Percentiles rank a stretch among this genome's conserved stretches.
These are phyloP conservation scores for Nomada flava DNA, from an alignment of 2,888 invertebrate species.

Conservation along the genomic window DNA sequence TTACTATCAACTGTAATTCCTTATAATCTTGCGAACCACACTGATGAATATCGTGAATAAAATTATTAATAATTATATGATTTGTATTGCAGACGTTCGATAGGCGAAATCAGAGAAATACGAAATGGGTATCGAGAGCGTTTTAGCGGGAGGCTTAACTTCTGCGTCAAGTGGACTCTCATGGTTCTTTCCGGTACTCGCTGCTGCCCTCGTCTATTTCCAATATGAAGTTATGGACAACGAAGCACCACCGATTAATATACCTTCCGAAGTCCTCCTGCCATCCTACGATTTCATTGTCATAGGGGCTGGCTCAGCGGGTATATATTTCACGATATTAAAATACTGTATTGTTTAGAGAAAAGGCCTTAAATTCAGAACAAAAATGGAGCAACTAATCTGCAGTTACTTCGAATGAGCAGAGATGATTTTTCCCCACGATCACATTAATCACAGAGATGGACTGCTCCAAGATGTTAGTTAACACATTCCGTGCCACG, in stretches of 20 bases:
- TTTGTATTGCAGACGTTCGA: constrained; percentile 18
- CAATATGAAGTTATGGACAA: constrained; percentile 94
- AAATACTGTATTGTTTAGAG: too few relatives aligned
- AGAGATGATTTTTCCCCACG: too few relatives aligned
- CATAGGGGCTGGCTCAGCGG: constrained; percentile 95
- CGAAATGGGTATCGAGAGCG: constrained; percentile 79
- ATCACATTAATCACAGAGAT: too few relatives aligned
- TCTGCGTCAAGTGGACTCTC: constrained; percentile 88
- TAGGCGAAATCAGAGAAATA: background rate
- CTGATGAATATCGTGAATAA: too few relatives aligned
- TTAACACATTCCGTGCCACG: too few relatives aligned
- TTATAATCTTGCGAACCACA: too few relatives aligned
- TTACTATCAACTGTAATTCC: too few relatives aligned
- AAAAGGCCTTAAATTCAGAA: too few relatives aligned
- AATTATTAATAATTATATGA: background rate
- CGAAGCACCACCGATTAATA: constrained; percentile 91
- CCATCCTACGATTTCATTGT: constrained; percentile 93
- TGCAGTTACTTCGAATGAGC: too few relatives aligned
- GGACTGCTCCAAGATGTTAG: too few relatives aligned
- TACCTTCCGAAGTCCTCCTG: constrained; percentile 87
- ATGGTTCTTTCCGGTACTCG: constrained; percentile 93
- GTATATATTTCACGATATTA: constrained; percentile 80
- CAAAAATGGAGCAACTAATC: too few relatives aligned
- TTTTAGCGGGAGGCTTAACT: constrained; percentile 74
- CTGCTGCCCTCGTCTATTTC: constrained; percentile 94